phyloP scores from a whole-genome alignment of 1,140 invertebrate genomes.

The Eupeodes corollae region DNA sequence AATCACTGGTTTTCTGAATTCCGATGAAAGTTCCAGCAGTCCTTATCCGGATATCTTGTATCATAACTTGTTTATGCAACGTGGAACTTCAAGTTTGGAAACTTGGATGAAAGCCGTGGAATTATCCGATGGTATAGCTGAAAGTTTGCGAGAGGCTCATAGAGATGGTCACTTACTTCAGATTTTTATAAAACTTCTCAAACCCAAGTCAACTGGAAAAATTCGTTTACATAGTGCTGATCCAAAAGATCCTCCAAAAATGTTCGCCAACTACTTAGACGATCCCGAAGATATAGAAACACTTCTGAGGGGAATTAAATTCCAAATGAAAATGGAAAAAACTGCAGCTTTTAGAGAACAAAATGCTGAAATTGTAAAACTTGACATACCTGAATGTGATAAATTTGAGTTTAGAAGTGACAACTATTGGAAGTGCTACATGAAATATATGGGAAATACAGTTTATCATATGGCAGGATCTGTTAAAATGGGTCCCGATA shows the following conservation, averaged over 20 bases:
- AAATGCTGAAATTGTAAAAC: slow-evolving; percentile 42
- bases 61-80: slow-evolving; percentile 18
- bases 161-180: slow-evolving; percentile 11
- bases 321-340: slow-evolving; percentile 44
- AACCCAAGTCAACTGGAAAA: slow-evolving; percentile 59
- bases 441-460: slow-evolving; percentile 47
- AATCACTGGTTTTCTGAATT: slow-evolving; percentile 20
- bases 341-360: slow-evolving; percentile 47
- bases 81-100: slow-evolving; percentile 1
- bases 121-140: too few relatives aligned
- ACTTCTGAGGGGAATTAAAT: slow-evolving; percentile 51
- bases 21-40: slow-evolving; percentile 8
- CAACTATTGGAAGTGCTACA: slow-evolving; percentile 63
- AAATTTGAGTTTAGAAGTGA: slow-evolving; percentile 45
- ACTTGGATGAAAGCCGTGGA: too few relatives aligned
- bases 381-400: slow-evolving; percentile 49
- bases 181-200: slow-evolving; percentile 55
- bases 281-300: slow-evolving; percentile 50
- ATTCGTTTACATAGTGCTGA: slow-evolving; percentile 53
- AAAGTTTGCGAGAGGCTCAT: too few relatives aligned
- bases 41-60: slow-evolving; percentile 31
- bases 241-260: slow-evolving; percentile 53
- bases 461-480: slow-evolving; percentile 62
- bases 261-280: slow-evolving; percentile 61
- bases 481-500: slow-evolving; percentile 61